Base-by-base conservation (phyloP, 1,140 invertebrate species). In the Triops cancriformis region DNA sequence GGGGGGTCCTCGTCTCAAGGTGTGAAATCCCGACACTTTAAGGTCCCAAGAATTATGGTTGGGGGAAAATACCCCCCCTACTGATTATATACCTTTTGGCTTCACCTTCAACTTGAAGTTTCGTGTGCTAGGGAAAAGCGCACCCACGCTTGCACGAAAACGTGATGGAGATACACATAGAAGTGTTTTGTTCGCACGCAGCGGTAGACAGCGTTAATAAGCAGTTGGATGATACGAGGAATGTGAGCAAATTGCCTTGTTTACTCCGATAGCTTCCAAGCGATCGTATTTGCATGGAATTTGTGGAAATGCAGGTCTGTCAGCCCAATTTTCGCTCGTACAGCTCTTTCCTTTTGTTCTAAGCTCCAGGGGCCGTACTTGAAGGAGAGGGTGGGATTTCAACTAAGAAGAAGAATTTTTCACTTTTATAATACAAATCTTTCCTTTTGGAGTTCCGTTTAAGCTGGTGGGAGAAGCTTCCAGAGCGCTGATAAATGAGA, bases 1-100 rank as follows among this genome's bases (percentile, higher is more conserved):
- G 51, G 51, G 51, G 51, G 51, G 51, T 64, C 51, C 51, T 37
- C 51, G 23, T 64, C 51, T 64, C 51, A 64, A 64, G 51, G 51
- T 64, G 51, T 64, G 51, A 64, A 64, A 64, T 23, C 51, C 51
- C 51, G 51, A 64, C 51, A 64, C 51, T 64, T 64, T 37, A 37
- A 37, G 31, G 51, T 18, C 23, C 51, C 51, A 64, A 64, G 51
- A 64, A 64, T 64, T 64, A 64, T 18, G 10, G 31, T 37, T 37
- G 31, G 51, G 51, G 23, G 23, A 64, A 64, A n/a, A n/a, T n/a
- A n/a, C n/a, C n/a, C 51, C 51, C 51, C 51, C 51, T 64, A 64
- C 51, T 23, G 51, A 64, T 64, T 14, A 64, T 64, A 64, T 23
- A n/a, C 51, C 11, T 64, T 64, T 64, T 23, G 14, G 18, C 51